Base-by-base conservation (phyloP, 2,888 invertebrate genomes). In the Trichacis sp. region DNA sequence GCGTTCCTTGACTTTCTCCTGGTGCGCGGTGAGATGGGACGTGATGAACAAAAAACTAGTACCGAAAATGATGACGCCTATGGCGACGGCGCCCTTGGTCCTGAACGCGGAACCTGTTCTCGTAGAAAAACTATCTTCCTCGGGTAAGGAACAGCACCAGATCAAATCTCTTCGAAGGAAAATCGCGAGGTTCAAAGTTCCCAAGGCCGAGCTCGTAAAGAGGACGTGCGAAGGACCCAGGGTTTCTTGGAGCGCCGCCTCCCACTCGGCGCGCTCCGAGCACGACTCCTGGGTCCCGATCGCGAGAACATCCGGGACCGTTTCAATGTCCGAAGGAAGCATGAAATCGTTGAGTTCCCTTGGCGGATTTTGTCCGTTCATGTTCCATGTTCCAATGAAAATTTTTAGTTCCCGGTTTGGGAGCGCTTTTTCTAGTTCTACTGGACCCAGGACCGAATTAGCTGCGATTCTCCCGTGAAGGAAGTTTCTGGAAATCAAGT, bases 361-460 rank as follows among this genome's bases (percentile, higher is more conserved):
- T 45, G 93, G 93, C 43, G 93, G 92, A 71, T 88, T 87, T 79
- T 96, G 94, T 29, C 96, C 96, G 85, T 96, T 96, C 96, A 97
- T 97, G 82, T 98, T 98, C 97, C 97, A 98, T 18, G 96, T 94
- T 4, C 95, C 96, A 56, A 96, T 91, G 87, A 95, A 96, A 74
- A 97, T 90, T 69, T 90, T 92, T 0, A 96, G 88, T 85, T 94
- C 93, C 73, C 94, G 88, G 75, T 92, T 92, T 1, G 96, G 96
- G 75, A 97, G 89, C 43, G 94, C 92, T 82, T 94, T 91, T 74
- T 93, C 92, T 57, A 98, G 86, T 81, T 98, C 97, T 14, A 90
- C 89, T 1, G 93, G 89, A 0, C 97, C 96, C 43, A 97, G 85
- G 40, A 97, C 84, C 0, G 95, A 92, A 78, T 92, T 92, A 0